phyloP scores from a whole-genome alignment of 2,797 vertebrate genomes.

The Pelobates cultripes region DNA sequence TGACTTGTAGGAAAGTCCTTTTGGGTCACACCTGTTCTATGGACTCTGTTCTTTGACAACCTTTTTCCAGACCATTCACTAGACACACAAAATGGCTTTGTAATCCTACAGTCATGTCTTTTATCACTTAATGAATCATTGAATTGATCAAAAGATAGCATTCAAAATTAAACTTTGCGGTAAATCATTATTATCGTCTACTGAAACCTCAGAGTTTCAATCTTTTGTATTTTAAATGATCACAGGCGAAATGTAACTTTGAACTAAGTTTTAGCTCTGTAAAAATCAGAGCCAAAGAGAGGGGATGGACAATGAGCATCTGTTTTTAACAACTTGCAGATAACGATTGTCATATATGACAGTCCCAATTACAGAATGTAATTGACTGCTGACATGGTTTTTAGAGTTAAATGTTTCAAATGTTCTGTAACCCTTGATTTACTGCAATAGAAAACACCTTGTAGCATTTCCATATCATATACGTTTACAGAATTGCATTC shows the following conservation, averaged over 20 bases:
- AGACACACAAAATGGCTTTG: neutral
- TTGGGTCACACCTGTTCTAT: neutral
- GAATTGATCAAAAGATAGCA: conserved; percentile 28
- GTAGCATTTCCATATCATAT: neutral
- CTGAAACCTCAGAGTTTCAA: conserved; percentile 10
- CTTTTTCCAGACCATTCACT: neutral
- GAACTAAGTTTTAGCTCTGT: conserved; percentile 26
- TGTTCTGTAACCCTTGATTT: conserved; percentile 28
- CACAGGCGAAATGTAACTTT: conserved; percentile 42
- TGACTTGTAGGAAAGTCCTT: neutral
- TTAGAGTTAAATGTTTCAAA: conserved; percentile 15
- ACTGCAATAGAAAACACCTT: conserved; percentile 33
- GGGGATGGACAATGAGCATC: conserved; percentile 31
- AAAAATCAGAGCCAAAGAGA: conserved; percentile 20
- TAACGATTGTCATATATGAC: conserved; percentile 17
- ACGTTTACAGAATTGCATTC: neutral
- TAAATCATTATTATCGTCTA: conserved; percentile 26
- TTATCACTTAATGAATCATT: conserved; percentile 21
- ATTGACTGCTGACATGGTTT: conserved; percentile 37
- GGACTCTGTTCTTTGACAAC: neutral
- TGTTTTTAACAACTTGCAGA: conserved; percentile 46
- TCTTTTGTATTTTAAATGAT: conserved; percentile 37
- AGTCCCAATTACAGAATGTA: conserved; percentile 29
- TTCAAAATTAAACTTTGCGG: conserved; percentile 16
- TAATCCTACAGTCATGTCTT: neutral